Conservation (phyloP, 2,113 vertebrate genomes). For the Oreocharis arfaki region DNA sequence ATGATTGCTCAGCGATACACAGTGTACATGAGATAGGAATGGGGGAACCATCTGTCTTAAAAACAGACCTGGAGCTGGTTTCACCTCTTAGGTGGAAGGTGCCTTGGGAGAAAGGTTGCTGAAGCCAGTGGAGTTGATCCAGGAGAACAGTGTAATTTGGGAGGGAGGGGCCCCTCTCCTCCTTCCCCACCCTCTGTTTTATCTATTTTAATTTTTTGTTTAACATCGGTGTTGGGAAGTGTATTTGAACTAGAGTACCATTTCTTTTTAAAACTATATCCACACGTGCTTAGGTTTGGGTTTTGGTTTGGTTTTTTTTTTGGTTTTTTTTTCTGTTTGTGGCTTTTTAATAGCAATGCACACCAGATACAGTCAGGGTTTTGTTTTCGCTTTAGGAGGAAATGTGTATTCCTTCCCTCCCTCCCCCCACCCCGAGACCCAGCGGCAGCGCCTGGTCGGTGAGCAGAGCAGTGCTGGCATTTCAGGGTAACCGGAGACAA, state of each 20-base stretch:
- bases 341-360: background rate
- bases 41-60: background rate
- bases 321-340: accelerated
- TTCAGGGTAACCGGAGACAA: background rate
- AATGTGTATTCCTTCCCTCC: background rate
- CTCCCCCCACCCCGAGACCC: background rate
- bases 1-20: conserved; percentile 23
- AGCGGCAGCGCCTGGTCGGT: background rate
- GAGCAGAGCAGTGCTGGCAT: background rate
- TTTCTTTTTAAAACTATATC: background rate
- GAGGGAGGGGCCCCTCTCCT: background rate
- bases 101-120: background rate
- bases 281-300: background rate
- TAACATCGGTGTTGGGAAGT: background rate
- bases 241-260: background rate
- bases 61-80: background rate
- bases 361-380: background rate
- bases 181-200: background rate
- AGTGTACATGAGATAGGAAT: background rate
- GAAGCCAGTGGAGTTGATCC: background rate
- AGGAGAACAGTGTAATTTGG: background rate
- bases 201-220: background rate
- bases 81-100: background rate
- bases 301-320: accelerated
- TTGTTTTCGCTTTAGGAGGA: conserved; percentile 31